Conservation (phyloP, 2,113 vertebrate genomes). For the Lasiurus borealis region DNA sequence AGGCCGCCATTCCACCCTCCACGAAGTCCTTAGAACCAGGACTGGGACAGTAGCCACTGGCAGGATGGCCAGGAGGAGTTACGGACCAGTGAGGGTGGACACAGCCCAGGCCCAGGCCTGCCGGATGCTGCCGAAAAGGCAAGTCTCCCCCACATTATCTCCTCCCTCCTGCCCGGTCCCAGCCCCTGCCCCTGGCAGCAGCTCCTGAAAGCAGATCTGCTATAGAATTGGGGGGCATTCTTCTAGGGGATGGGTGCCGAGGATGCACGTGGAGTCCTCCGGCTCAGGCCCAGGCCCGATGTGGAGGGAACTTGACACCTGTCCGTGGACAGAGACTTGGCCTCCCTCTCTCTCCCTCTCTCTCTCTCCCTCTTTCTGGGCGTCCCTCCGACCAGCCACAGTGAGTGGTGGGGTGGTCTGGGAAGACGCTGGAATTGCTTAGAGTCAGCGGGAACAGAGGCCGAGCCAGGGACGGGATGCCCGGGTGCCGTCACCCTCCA, state of each 20-base stretch:
- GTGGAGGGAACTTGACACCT: not conserved
- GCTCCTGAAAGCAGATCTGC: no score
- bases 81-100: rapidly evolving
- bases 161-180: not conserved
- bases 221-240: rapidly evolving
- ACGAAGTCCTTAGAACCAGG: not conserved
- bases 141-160: rapidly evolving
- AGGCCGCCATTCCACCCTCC: not conserved
- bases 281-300: not conserved
- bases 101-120: not conserved
- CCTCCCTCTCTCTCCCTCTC: not conserved
- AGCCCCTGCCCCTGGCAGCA: not conserved
- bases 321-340: not conserved
- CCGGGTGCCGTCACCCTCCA: not conserved
- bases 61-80: rapidly evolving
- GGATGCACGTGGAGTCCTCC: rapidly evolving
- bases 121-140: not conserved
- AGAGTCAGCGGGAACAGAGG: not conserved
- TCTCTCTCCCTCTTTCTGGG: not conserved
- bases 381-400: not conserved
- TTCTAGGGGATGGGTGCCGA: not conserved
- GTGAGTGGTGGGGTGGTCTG: not conserved
- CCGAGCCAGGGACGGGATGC: no score
- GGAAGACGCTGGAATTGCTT: not conserved
- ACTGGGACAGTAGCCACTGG: rapidly evolving